Conservation (phyloP, 2,888 invertebrate genomes). For the Ormyrus pomaceus region DNA sequence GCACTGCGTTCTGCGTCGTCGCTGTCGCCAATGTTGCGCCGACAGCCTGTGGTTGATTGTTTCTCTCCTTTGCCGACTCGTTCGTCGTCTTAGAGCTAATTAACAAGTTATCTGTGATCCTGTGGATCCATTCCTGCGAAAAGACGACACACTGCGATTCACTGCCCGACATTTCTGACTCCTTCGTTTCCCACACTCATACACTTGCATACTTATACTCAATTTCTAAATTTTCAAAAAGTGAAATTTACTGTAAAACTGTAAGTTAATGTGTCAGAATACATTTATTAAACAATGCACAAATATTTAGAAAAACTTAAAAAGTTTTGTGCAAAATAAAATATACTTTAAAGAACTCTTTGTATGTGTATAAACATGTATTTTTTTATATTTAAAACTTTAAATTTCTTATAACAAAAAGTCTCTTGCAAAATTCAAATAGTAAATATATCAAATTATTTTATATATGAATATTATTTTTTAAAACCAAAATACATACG, state of each 20-base stretch:
- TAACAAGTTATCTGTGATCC: constrained; percentile 72
- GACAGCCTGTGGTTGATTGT: constrained; percentile 60
- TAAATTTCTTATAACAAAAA: no score
- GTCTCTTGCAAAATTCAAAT: no score
- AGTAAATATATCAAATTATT: background rate
- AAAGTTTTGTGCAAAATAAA: no score
- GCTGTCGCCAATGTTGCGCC: constrained; percentile 27
- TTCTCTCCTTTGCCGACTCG: constrained; percentile 71
- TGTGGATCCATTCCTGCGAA: constrained; percentile 75
- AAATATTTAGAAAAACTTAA: no score
- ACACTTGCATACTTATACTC: background rate
- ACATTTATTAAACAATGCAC: no score
- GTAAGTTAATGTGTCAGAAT: no score
- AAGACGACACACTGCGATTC: constrained; percentile 62
- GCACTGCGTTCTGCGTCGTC: constrained; percentile 50
- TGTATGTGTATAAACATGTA: no score
- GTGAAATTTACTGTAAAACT: constrained; percentile 5
- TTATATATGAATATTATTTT: background rate
- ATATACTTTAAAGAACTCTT: no score
- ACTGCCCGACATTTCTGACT: constrained; percentile 55
- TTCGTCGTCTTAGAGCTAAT: constrained; percentile 65
- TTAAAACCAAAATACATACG: background rate
- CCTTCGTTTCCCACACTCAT: background rate
- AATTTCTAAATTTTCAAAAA: constrained; percentile 14
- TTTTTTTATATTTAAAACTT: no score